Percentiles rank a stretch among this genome's conserved stretches.
phyloP scores from a whole-genome alignment of 30 jellyfish, hydroid and myxozoan genomes.

The Aurelia aurita complex sp. Pacific region DNA sequence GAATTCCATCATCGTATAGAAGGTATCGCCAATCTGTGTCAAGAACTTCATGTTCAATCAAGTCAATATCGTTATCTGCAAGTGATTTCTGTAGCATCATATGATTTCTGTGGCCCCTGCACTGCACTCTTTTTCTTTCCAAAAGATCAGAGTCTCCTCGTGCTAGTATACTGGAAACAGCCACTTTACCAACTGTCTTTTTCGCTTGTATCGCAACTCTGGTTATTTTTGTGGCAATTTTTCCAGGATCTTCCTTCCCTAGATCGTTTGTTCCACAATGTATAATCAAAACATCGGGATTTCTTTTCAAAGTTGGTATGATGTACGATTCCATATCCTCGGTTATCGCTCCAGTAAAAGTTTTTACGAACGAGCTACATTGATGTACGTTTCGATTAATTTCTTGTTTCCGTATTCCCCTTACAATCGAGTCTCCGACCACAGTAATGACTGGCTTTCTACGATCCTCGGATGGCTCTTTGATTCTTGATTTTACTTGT shows the following conservation, averaged over 20 bases:
- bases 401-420: slow-evolving; percentile 5
- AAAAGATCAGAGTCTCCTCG: neutral
- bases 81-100: neutral
- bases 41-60: neutral
- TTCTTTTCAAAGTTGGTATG: too few relatives aligned
- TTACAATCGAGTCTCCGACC: slow-evolving; percentile 11
- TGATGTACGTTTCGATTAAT: neutral
- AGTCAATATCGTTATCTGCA: neutral
- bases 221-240: too few relatives aligned
- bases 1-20: neutral
- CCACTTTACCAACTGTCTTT: too few relatives aligned
- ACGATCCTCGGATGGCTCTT: slow-evolving; percentile 6
- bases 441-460: neutral
- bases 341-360: neutral
- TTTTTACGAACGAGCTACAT: neutral
- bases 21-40: neutral
- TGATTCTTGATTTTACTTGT: neutral
- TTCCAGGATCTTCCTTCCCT: too few relatives aligned
- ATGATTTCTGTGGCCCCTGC: neutral
- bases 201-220: too few relatives aligned
- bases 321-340: too few relatives aligned
- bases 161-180: neutral
- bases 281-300: too few relatives aligned
- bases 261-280: too few relatives aligned
- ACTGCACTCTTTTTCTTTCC: neutral